Percentiles rank a stretch among this genome's conserved stretches.
phyloP scores from a whole-genome alignment of 2,888 invertebrate genomes.

The Ernsta delagoae region DNA sequence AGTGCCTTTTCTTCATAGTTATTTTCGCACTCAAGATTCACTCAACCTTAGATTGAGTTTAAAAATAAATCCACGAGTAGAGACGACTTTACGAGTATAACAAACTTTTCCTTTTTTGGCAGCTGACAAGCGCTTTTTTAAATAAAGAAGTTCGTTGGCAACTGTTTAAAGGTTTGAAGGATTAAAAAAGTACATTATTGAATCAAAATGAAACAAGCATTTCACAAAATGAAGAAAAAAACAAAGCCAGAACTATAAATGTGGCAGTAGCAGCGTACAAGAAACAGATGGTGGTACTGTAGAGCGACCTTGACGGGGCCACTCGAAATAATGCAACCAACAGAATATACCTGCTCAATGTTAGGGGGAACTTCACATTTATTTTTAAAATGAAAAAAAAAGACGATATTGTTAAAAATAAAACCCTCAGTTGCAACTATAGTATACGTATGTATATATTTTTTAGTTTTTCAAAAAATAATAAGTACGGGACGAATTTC shows the following conservation, averaged over 20 bases:
- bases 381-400: too few species aligned
- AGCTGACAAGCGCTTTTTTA: not conserved
- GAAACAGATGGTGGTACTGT: slow-evolving; percentile 28
- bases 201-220: not conserved
- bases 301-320: slow-evolving; percentile 20
- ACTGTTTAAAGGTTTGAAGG: not conserved
- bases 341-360: slow-evolving; percentile 9
- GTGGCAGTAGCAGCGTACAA: slow-evolving; percentile 21
- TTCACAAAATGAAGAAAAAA: not conserved
- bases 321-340: slow-evolving; percentile 24
- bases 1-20: too few species aligned
- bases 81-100: not conserved
- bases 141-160: not conserved
- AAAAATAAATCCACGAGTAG: not conserved
- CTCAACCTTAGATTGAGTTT: too few species aligned
- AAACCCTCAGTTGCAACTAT: too few species aligned
- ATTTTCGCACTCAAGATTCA: too few species aligned
- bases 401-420: too few species aligned
- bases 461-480: too few species aligned
- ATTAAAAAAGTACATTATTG: not conserved
- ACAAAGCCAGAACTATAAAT: slow-evolving; percentile 7
- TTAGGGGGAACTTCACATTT: too few species aligned
- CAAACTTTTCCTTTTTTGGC: not conserved
- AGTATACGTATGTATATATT: too few species aligned
- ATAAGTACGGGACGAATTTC: too few species aligned